Base-by-base conservation (phyloP, 1,140 invertebrate species). In the Cydia strobilella region DNA sequence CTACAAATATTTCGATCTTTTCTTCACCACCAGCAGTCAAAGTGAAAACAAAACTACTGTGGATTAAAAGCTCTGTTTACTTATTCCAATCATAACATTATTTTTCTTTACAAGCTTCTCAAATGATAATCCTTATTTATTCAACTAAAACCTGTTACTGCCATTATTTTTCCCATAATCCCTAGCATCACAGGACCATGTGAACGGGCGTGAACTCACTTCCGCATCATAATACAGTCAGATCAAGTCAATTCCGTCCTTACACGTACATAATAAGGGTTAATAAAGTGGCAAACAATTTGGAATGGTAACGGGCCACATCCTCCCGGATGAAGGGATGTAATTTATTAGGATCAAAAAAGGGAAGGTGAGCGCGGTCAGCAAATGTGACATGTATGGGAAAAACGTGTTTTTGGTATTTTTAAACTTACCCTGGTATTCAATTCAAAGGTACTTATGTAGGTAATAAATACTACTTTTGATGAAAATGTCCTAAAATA, bases 281-380 rank as follows among this genome's bases (percentile, higher is more conserved):
- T 9, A 10, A 59, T 0, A 9, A 7, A 23, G 7, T 9, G 1
- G 54, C 54, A 59, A 12, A 2, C 12, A 23, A 59, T 12, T 23
- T 20, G 54, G 12, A 13, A 25, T 51, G 18, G 6, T 86, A 86
- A 84, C 83, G 81, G 82, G 76, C 27, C 79, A 62, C 81, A 85
- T 86, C 85, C 85, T 84, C 81, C 51, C 71, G 75, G 77, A 77
- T 75, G 51, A 73, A 75, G 59, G 79, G 79, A 82, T 81, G 80
- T 82, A 80, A 82, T 83, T 79, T 80, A 80, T 84, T 78, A 71
- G 54, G 25, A 79, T 62, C 76, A 63, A 35, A 72, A 72, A 45
- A 25, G 62, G 71, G 73, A 74, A 71, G 73, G 65, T 59, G 18
- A 59, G 10, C 51, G 20, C 18, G 20, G 18, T 23, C 20, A 59